Conservation (phyloP, 2,888 invertebrate genomes). For the Lepeophtheirus nordmannii region DNA sequence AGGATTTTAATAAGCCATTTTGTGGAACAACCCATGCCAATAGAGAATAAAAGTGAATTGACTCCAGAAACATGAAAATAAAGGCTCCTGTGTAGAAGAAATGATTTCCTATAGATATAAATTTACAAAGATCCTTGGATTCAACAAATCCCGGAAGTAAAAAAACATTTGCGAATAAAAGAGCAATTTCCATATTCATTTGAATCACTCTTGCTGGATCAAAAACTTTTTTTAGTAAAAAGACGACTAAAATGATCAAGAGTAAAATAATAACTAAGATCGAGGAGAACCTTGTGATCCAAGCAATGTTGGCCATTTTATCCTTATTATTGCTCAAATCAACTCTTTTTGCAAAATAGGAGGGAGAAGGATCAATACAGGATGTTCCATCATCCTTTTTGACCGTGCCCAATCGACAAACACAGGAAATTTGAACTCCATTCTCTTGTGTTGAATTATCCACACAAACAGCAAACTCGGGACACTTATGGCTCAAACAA, state of each 20-base stretch:
- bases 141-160: conserved; percentile 26
- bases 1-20: conserved; percentile 30
- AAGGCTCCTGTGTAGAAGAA: conserved; percentile 30
- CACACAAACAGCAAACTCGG: conserved; percentile 29
- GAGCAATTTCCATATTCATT: conserved; percentile 32
- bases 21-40: conserved; percentile 29
- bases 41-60: conserved; percentile 29
- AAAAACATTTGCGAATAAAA: conserved; percentile 30
- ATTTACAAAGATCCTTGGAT: conserved; percentile 24
- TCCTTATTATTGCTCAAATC: conserved; percentile 30
- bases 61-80: conserved; percentile 29
- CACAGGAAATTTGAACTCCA: conserved; percentile 28
- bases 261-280: conserved; percentile 30
- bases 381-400: conserved; percentile 26
- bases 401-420: conserved; percentile 30
- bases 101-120: conserved; percentile 29
- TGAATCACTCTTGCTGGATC: conserved; percentile 31
- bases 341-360: conserved; percentile 28
- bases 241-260: conserved; percentile 28
- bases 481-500: conserved; percentile 14
- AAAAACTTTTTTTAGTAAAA: conserved; percentile 30
- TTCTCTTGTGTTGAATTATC: conserved; percentile 28
- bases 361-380: conserved; percentile 27
- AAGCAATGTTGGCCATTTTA: conserved; percentile 30
- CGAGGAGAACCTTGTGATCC: conserved; percentile 30